phyloP scores from a whole-genome alignment of 2,888 invertebrate species.

The Dugesia japonica region DNA sequence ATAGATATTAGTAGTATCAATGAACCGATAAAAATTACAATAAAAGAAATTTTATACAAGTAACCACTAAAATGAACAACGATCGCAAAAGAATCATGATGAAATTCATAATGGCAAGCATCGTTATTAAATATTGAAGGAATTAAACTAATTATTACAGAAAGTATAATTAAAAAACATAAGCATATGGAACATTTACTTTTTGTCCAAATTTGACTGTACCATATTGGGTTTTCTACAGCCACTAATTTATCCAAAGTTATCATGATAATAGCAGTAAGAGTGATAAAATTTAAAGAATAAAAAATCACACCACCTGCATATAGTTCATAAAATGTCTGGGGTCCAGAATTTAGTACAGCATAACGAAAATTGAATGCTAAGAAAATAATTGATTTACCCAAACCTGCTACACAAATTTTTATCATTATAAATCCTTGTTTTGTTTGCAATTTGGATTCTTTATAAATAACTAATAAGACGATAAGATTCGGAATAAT shows the following conservation, averaged over 20 bases:
- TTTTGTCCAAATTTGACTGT: background rate
- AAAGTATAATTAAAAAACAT: background rate
- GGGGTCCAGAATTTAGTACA: background rate
- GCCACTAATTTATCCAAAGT: background rate
- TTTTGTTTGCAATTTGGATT: background rate
- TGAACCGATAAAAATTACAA: background rate
- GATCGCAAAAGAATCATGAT: background rate
- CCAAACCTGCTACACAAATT: background rate
- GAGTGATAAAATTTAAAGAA: constrained; percentile 5
- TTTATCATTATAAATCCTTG: background rate
- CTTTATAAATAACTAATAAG: background rate
- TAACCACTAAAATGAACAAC: background rate
- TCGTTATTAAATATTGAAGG: background rate
- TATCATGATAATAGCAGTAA: background rate
- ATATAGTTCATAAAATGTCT: background rate
- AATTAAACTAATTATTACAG: background rate
- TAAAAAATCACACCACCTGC: background rate
- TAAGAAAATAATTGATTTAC: background rate
- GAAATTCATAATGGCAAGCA: background rate
- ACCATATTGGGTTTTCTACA: background rate
- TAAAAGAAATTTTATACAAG: background rate
- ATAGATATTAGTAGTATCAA: background rate
- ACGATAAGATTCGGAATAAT: background rate
- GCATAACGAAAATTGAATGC: background rate
- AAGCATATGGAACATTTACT: background rate